A percentile compares a stretch with the other conserved stretches of the same genome.
These are phyloP conservation scores for Bradypodion ventrale DNA, from an alignment of 2,797 vertebrate species.

Conservation along the genomic window DNA sequence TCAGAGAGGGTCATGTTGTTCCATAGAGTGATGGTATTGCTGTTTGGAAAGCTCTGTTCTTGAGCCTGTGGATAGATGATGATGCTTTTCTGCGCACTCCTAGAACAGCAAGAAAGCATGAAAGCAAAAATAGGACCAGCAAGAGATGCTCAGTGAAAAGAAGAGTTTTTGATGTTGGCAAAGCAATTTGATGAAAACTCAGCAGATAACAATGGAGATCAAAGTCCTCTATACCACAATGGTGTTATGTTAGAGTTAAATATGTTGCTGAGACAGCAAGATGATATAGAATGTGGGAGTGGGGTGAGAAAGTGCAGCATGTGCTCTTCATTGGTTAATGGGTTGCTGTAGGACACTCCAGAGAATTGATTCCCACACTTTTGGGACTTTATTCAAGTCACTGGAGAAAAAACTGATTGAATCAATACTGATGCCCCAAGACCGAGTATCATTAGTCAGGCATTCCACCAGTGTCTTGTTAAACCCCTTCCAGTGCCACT, in stretches of 20 bases:
- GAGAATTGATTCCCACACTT: too few species aligned
- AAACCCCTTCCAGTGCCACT: too few species aligned
- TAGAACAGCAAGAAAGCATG: not conserved
- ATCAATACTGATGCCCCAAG: too few species aligned
- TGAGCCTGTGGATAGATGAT: not conserved
- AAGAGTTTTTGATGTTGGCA: not conserved
- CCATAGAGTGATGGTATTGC: not conserved
- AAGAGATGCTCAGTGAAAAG: not conserved
- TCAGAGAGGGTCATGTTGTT: not conserved
- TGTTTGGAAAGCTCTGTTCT: not conserved
- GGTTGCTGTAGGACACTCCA: too few species aligned
- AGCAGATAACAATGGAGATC: not conserved
- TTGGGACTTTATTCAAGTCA: too few species aligned
- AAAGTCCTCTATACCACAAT: not conserved
- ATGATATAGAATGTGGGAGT: not conserved
- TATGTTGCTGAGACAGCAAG: not conserved
- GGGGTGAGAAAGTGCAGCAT: not conserved
- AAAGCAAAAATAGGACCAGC: not conserved
- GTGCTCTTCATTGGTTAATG: too few species aligned
- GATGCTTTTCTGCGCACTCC: not conserved
- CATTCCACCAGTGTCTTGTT: too few species aligned
- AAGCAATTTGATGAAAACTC: not conserved
- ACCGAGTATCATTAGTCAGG: too few species aligned
- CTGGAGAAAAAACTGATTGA: too few species aligned
- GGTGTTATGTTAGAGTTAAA: not conserved